Conservation (phyloP, 2,113 vertebrate species). For the Vulpes ferrilata region DNA sequence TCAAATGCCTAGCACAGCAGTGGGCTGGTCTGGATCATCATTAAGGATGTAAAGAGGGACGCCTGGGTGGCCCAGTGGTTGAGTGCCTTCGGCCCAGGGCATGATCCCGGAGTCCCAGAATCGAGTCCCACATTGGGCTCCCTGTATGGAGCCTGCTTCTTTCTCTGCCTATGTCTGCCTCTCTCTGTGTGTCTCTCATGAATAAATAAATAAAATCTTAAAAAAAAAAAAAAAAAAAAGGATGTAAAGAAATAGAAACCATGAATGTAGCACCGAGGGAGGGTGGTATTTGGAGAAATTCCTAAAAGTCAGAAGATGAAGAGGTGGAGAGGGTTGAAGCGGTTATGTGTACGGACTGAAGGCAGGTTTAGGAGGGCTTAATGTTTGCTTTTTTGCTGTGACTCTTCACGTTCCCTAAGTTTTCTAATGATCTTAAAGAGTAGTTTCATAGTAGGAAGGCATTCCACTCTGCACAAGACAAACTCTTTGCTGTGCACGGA, state of each 20-base stretch:
- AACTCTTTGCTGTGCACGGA: not conserved
- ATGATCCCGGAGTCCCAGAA: too few species aligned
- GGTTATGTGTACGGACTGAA: not conserved
- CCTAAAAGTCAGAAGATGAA: not conserved
- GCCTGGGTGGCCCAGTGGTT: too few species aligned
- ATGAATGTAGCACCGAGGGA: not conserved
- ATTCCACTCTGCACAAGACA: not conserved
- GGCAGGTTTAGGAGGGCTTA: not conserved
- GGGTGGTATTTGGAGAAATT: not conserved
- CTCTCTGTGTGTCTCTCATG: too few species aligned
- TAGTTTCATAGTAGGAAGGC: not conserved
- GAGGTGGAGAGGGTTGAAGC: not conserved
- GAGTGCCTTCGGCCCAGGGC: too few species aligned
- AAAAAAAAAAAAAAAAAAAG: not conserved
- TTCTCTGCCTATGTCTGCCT: too few species aligned
- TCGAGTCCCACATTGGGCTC: too few species aligned
- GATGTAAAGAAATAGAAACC: not conserved
- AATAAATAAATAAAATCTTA: too few species aligned
- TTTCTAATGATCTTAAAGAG: not conserved
- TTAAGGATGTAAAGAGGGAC: not conserved
- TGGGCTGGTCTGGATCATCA: accelerated
- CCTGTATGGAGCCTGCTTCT: too few species aligned
- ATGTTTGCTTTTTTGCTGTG: not conserved
- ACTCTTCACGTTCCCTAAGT: not conserved
- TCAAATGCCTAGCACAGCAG: not conserved